Evolutionary conservation across 2,797 vertebrate genomes (phyloP).

Genomic region (Carcharodon carcharias): DNA sequence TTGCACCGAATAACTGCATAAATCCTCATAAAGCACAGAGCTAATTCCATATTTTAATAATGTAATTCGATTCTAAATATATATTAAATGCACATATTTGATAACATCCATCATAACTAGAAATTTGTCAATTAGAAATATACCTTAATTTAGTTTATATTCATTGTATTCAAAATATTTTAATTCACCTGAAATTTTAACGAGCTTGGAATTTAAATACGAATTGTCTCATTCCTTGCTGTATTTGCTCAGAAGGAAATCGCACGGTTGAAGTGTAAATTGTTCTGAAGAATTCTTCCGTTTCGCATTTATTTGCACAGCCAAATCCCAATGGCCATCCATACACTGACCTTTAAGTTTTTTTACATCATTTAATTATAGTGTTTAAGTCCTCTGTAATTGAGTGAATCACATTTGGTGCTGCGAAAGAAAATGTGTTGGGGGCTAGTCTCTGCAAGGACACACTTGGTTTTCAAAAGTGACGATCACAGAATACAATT

Average conservation of each 20-base stretch:
- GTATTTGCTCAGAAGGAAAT: not conserved
- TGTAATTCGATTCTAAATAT: not conserved
- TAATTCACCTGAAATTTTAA: not conserved
- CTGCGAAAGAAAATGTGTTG: not conserved
- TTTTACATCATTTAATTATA: constrained; percentile 26
- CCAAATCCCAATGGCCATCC: constrained; percentile 12
- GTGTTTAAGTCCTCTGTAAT: constrained; percentile 20
- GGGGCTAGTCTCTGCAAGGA: not conserved
- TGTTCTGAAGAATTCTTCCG: not conserved
- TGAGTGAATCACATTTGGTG: constrained; percentile 31
- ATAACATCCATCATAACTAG: not conserved
- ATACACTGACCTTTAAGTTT: constrained; percentile 18
- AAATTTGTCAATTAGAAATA: not conserved
- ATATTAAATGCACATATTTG: not conserved
- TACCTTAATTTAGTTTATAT: not conserved
- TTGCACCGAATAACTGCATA: not conserved
- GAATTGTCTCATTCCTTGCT: not conserved
- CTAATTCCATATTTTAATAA: not conserved
- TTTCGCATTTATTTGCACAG: constrained; percentile 30
- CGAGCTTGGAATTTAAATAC: not conserved
- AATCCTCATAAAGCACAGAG: not conserved
- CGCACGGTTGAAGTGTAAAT: not conserved
- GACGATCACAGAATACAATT: not conserved
- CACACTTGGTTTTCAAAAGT: not conserved
- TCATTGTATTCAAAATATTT: not conserved